Evolutionary conservation across 2,797 vertebrate species (phyloP).

Genomic region (Tolypeutes matacus): DNA sequence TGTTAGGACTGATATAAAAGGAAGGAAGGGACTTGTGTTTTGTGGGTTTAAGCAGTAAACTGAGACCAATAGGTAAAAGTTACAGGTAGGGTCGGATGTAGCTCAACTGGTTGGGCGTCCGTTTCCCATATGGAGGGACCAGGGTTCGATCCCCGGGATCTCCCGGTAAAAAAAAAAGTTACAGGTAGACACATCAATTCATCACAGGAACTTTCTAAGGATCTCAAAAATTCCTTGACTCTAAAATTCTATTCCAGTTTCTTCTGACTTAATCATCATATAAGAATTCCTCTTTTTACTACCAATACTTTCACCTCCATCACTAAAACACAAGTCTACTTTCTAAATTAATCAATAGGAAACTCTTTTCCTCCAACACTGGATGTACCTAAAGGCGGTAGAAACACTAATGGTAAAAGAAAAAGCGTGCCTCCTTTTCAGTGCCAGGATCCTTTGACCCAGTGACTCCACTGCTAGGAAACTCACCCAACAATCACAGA

Average conservation of each 20-base stretch:
- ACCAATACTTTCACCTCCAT: conserved; percentile 8
- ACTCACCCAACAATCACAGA: conserved; percentile 21
- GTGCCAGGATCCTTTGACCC: conserved; percentile 19
- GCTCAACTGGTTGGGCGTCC: no score
- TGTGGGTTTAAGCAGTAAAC: conserved; percentile 14
- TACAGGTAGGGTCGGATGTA: no score
- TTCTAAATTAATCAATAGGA: conserved; percentile 29
- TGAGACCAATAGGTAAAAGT: conserved; percentile 35
- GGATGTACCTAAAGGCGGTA: not conserved
- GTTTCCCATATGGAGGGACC: no score
- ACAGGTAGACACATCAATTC: not conserved
- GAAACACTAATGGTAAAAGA: not conserved
- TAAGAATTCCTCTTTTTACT: conserved; percentile 21
- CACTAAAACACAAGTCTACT: conserved; percentile 9
- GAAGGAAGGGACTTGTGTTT: conserved; percentile 1
- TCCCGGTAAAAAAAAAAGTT: no score
- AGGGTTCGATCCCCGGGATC: no score
- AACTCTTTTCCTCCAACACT: conserved; percentile 5
- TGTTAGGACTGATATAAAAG: not conserved
- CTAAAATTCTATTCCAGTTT: conserved; percentile 49
- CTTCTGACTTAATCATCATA: not conserved
- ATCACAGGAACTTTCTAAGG: not conserved
- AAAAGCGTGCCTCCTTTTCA: not conserved
- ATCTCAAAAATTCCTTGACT: conserved; percentile 42
- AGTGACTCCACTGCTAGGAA: conserved; percentile 14